These are phyloP conservation scores for Oxyruncus cristatus DNA, from an alignment of 2,113 vertebrate genomes.

Conservation along the genomic window DNA sequence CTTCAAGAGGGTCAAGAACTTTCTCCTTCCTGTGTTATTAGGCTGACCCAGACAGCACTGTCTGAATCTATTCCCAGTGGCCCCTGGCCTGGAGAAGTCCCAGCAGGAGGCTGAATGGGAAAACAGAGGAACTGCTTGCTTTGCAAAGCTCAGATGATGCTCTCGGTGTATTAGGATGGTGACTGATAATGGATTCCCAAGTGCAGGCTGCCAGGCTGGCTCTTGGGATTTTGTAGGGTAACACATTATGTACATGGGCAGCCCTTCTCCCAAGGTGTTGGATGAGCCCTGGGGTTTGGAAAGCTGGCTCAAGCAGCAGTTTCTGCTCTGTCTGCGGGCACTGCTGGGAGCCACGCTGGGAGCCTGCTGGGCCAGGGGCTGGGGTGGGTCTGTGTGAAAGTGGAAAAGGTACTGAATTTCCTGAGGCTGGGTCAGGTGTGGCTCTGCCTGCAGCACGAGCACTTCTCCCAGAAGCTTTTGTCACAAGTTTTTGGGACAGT, in stretches of 20 bases:
- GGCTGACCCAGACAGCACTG: fast-evolving
- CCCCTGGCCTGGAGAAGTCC: no score
- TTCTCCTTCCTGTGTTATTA: no score
- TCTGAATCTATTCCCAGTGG: fast-evolving
- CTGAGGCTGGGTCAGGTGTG: fast-evolving
- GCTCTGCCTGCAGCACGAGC: not conserved
- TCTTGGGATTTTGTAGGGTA: not conserved
- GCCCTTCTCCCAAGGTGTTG: not conserved
- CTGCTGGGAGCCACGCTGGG: not conserved
- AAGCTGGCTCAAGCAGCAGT: fast-evolving
- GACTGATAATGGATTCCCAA: not conserved
- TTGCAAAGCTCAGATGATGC: not conserved
- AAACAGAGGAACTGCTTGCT: not conserved
- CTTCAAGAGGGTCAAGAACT: not conserved
- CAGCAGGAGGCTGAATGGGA: not conserved
- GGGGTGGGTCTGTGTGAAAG: fast-evolving
- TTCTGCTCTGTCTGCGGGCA: not conserved
- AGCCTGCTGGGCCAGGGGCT: not conserved
- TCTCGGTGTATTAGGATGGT: not conserved
- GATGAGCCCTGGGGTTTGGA: not conserved
- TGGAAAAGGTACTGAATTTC: not conserved
- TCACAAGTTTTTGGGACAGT: not conserved
- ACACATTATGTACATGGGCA: fast-evolving
- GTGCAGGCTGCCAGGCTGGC: not conserved
- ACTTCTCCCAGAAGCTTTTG: not conserved